These are phyloP conservation scores for Lithobates pipiens DNA, from an alignment of 2,797 vertebrate species.

Conservation along the genomic window DNA sequence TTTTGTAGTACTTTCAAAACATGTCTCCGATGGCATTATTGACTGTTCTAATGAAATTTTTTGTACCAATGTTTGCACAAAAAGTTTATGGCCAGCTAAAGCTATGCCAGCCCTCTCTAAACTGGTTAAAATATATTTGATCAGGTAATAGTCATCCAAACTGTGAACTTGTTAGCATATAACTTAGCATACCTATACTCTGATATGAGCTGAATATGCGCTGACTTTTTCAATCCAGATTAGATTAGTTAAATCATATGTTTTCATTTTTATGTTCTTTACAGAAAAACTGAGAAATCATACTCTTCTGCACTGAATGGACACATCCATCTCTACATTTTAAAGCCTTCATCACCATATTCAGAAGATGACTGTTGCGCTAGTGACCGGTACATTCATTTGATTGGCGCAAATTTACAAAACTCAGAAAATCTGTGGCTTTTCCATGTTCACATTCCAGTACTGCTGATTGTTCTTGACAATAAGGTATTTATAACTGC, in stretches of 20 bases:
- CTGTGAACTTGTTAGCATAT: too few relatives aligned
- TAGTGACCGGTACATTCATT: background rate
- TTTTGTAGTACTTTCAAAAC: too few relatives aligned
- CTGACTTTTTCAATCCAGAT: background rate
- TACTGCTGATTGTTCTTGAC: background rate
- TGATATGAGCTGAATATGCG: background rate
- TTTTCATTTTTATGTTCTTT: background rate
- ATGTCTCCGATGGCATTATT: too few relatives aligned
- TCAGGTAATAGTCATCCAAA: too few relatives aligned
- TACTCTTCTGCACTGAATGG: too few relatives aligned
- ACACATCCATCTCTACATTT: background rate
- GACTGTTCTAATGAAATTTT: too few relatives aligned
- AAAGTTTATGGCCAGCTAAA: too few relatives aligned
- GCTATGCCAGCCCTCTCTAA: too few relatives aligned
- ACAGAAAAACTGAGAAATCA: constrained; percentile 7
- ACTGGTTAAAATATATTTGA: too few relatives aligned
- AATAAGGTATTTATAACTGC: too few relatives aligned
- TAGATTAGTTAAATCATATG: background rate
- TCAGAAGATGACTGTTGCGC: background rate
- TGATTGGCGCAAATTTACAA: background rate
- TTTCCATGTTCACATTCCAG: background rate
- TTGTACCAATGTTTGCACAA: too few relatives aligned
- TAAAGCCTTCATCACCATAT: background rate
- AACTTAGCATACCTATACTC: background rate
- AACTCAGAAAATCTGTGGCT: too few relatives aligned